Evolutionary conservation across 2,888 invertebrate genomes (phyloP).

Genomic region (Pseudanteris insignis): DNA sequence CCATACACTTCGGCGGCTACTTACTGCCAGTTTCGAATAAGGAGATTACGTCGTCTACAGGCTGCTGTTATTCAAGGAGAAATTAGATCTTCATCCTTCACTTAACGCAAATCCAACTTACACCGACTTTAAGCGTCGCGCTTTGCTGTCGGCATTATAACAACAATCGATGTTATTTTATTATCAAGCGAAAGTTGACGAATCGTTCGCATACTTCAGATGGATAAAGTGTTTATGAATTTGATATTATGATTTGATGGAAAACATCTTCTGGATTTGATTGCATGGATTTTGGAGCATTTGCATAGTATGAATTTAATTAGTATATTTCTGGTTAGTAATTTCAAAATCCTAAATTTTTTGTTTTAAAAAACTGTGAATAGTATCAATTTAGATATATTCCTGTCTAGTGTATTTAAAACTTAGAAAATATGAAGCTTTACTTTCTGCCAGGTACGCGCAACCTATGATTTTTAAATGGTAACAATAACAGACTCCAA

Average conservation of each 20-base stretch:
- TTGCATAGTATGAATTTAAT: neutral
- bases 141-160: slow-evolving; percentile 8
- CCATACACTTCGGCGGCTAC: slow-evolving; percentile 39
- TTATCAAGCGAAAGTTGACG: slow-evolving; percentile 7
- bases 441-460: no score
- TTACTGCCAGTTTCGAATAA: slow-evolving; percentile 44
- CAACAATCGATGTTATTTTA: slow-evolving; percentile 19
- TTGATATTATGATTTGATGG: no score
- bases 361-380: no score
- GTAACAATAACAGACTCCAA: no score
- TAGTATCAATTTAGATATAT: no score
- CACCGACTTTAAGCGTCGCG: slow-evolving; percentile 33
- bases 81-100: slow-evolving; percentile 43
- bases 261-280: neutral
- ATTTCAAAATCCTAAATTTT: no score
- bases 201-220: no score
- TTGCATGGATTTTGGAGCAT: neutral
- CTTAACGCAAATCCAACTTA: slow-evolving; percentile 41
- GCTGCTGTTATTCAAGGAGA: slow-evolving; percentile 41
- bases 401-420: no score
- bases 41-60: slow-evolving; percentile 43
- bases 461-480: no score
- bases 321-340: no score
- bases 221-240: no score
- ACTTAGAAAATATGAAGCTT: no score